Evolutionary conservation across 2,113 vertebrate genomes (phyloP).

Genomic region (Lampris incognitus): DNA sequence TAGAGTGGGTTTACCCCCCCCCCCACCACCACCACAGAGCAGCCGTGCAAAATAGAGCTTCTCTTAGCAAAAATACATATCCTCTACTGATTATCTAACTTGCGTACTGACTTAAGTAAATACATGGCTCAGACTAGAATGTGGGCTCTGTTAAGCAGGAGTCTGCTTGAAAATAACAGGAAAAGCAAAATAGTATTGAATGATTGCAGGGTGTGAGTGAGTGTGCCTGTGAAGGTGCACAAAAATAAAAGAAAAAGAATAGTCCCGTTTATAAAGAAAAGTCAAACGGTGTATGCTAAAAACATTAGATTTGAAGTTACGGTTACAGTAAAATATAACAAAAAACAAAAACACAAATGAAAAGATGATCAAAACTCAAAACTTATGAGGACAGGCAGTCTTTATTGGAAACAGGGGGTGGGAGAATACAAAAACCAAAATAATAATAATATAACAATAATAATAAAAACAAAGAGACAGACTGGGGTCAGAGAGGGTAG

Average conservation of each 20-base stretch:
- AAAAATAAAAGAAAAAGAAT: neutral
- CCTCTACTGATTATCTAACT: conserved; percentile 56
- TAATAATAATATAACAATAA: conserved; percentile 82
- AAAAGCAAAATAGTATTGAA: conserved; percentile 16
- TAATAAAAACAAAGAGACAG: conserved; percentile 82
- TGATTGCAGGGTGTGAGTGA: neutral
- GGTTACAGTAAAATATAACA: conserved; percentile 32
- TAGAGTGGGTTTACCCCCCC: conserved; percentile 27
- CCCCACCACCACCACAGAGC: neutral
- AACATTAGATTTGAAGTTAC: conserved; percentile 42
- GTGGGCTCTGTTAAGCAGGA: conserved; percentile 43
- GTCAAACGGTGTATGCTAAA: conserved; percentile 5
- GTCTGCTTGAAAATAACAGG: conserved; percentile 38
- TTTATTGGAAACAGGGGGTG: conserved; percentile 84
- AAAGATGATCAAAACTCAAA: conserved; percentile 84
- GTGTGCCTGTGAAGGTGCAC: neutral
- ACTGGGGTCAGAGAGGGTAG: conserved; percentile 80
- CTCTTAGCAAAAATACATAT: conserved; percentile 78
- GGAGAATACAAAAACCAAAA: conserved; percentile 83
- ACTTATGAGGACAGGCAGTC: conserved; percentile 86
- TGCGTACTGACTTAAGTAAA: conserved; percentile 69
- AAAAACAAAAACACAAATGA: conserved; percentile 60
- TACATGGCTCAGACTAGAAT: conserved; percentile 67
- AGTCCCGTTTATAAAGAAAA: conserved; percentile 16
- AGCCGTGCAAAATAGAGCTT: conserved; percentile 79